phyloP scores from a whole-genome alignment of 1,140 invertebrate genomes.

The Drosophila tani region DNA sequence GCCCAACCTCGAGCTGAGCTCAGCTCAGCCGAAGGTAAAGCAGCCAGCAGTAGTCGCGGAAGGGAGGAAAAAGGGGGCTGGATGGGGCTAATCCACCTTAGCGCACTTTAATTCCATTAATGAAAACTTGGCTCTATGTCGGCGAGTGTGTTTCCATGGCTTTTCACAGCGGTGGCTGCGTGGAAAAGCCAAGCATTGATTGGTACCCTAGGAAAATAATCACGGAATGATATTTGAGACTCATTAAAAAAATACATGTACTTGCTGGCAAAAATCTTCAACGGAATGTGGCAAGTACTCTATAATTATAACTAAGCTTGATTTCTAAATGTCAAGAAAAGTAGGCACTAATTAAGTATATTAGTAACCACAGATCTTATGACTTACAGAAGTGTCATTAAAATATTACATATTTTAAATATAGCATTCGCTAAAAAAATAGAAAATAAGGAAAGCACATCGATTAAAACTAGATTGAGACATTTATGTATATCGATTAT shows the following conservation, averaged over 20 bases:
- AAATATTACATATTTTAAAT: neutral
- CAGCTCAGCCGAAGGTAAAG: slow-evolving; percentile 36
- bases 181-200: slow-evolving; percentile 40
- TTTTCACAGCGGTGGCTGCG: slow-evolving; percentile 42
- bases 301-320: neutral
- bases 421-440: too few relatives aligned
- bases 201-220: slow-evolving; percentile 39
- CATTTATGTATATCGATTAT: neutral
- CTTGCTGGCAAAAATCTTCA: neutral
- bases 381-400: neutral
- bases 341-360: neutral
- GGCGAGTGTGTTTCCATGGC: slow-evolving; percentile 31
- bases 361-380: neutral
- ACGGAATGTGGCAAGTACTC: neutral
- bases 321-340: neutral
- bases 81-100: slow-evolving; percentile 12
- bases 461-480: neutral
- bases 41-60: slow-evolving; percentile 13
- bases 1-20: slow-evolving; percentile 23
- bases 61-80: slow-evolving; percentile 18
- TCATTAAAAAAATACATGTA: slow-evolving; percentile 24
- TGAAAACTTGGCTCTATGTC: slow-evolving; percentile 35
- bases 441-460: neutral
- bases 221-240: slow-evolving; percentile 25
- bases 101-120: slow-evolving; percentile 63